Evolutionary conservation across 2,888 invertebrate species (phyloP), one percentile per base, ranked within the genome.

Genomic region (Pantelozetes paolii): DNA sequence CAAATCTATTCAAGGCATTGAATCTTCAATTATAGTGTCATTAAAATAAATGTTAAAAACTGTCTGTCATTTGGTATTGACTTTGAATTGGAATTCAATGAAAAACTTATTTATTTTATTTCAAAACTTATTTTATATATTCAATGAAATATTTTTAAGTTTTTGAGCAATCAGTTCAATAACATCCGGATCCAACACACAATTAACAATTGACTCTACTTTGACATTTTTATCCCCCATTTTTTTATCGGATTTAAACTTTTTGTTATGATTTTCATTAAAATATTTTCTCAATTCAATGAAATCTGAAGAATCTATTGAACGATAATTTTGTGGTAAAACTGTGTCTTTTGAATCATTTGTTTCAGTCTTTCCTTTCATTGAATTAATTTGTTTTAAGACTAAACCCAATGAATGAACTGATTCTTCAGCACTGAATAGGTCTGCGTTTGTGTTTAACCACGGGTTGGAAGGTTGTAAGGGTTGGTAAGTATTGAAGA

Each of bases 381-480:
- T 11, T 18, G 48, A 57, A 59, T 74, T 76, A 1, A 26, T 20
- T 8, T 67, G 26, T 64, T 75, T 75, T 42, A 42, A n/a, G 26
- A 26, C n/a, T 15, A 9, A 5, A n/a, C 11, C 0, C 18, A 15
- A 18, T 36, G 57, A 30, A 13, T 42, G 42, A 69, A 75, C 50
- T 15, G 76, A 54, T 42, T 76, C 8, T 80, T 72, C 73, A 8
- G 76, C 67, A 18, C 48, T 80, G 76, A 83, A 83, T 75, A 78
- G 32, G 70, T 75, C 77, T 69, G 77, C 77, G 42, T 75, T 76
- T 0, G 75, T 75, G 75, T 78, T 78, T 2, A 79, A 48, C 75
- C 78, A 76, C 48, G n/a, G n/a, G n/a, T 70, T 64, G 23, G 74
- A 78, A 75, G 62, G 71, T 20, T 67, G 64, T 9, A 75, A 75